Percentiles rank a stretch among this genome's conserved stretches.
phyloP scores from a whole-genome alignment of 2,797 vertebrate species.

The Tadarida brasiliensis region DNA sequence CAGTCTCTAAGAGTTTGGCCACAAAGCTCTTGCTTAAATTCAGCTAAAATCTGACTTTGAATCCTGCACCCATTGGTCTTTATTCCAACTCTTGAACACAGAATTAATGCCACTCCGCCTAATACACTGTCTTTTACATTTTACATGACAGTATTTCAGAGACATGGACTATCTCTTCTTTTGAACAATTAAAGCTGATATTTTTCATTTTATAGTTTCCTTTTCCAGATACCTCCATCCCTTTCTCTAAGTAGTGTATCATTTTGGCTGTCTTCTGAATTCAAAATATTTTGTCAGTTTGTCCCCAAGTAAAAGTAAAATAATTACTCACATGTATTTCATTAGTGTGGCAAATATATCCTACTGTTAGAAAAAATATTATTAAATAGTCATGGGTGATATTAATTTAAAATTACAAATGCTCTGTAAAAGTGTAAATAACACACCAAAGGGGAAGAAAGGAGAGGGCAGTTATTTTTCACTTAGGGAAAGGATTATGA shows the following conservation, averaged over 20 bases:
- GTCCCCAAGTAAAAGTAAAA: background rate
- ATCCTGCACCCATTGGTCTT: background rate
- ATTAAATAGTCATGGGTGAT: background rate
- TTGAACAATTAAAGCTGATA: background rate
- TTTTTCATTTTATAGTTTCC: background rate
- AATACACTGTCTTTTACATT: background rate
- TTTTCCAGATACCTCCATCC: background rate
- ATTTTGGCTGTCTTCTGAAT: background rate
- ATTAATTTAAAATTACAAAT: background rate
- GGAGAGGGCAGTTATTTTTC: background rate
- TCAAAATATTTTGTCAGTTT: background rate
- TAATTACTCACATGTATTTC: background rate
- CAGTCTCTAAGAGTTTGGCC: background rate
- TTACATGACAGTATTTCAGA: background rate
- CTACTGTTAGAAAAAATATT: background rate
- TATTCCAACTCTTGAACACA: background rate
- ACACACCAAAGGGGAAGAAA: background rate
- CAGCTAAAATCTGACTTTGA: background rate
- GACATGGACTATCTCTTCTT: background rate
- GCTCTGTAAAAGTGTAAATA: background rate
- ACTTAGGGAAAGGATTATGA: background rate
- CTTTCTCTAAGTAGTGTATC: background rate
- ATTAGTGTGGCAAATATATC: background rate
- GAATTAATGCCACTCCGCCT: background rate
- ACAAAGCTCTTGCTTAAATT: background rate